A percentile compares a stretch with the other conserved stretches of the same genome.
Conservation (phyloP, 1,140 invertebrate genomes). For the Pararge aegeria region DNA sequence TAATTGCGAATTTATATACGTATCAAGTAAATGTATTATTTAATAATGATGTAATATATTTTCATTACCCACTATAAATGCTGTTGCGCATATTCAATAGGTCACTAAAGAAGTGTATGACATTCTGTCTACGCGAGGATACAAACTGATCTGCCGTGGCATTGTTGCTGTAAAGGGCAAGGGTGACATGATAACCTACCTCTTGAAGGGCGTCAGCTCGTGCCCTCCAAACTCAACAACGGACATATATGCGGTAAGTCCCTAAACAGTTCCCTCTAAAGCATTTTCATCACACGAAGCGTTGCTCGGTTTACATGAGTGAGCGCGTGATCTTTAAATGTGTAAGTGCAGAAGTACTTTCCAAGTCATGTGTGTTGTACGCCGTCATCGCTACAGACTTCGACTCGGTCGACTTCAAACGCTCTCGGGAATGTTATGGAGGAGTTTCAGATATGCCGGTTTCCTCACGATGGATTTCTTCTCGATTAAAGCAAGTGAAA, state of each 20-base stretch:
- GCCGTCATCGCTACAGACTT: no score
- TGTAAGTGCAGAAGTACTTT: no score
- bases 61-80: neutral
- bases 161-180: constrained; percentile 95
- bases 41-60: neutral
- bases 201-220: constrained; percentile 84
- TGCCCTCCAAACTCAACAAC: constrained; percentile 16
- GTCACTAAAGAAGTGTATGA: constrained; percentile 93
- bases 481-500: no score
- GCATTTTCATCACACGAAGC: no score
- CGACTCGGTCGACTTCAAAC: no score
- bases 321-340: no score
- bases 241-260: constrained; percentile 57
- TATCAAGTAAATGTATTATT: neutral
- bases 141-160: constrained; percentile 88
- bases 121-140: constrained; percentile 87
- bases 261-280: neutral
- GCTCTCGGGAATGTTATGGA: no score
- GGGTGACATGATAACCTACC: constrained; percentile 96
- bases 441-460: no score
- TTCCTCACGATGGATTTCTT: no score
- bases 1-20: neutral
- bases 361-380: no score
- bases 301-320: no score
- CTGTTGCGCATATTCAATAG: constrained; percentile 68